Conservation (phyloP, 1,140 invertebrate species). For the Drosophila lacertosa region DNA sequence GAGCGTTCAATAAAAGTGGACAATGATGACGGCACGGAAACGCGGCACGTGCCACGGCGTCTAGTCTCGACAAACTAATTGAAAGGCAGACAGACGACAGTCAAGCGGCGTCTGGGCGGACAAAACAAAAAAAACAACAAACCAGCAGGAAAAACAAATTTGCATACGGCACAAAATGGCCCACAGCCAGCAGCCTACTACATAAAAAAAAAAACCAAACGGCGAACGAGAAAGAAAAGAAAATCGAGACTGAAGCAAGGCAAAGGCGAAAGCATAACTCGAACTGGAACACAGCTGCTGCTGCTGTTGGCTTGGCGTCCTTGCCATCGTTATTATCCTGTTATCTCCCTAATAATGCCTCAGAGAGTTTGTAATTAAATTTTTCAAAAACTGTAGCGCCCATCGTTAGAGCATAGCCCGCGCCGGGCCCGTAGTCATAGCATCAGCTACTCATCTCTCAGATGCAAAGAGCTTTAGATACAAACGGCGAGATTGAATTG, state of each 20-base stretch:
- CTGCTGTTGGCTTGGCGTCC: conserved; percentile 51
- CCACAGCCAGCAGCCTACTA: conserved; percentile 54
- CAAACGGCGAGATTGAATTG: conserved; percentile 15
- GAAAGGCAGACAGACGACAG: conserved; percentile 66
- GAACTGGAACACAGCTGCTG: conserved; percentile 70
- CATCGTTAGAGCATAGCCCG: conserved; percentile 25
- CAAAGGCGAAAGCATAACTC: conserved; percentile 29
- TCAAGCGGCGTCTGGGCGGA: conserved; percentile 31
- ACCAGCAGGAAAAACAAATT: conserved; percentile 60
- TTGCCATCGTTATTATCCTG: conserved; percentile 81
- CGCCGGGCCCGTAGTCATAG: conserved; percentile 4
- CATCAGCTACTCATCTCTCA: conserved; percentile 25
- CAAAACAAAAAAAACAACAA: conserved; percentile 24
- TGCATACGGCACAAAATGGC: conserved; percentile 57
- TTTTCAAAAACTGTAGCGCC: conserved; percentile 71
- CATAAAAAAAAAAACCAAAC: conserved; percentile 38
- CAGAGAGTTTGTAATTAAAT: conserved; percentile 82
- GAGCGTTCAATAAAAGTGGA: conserved; percentile 36
- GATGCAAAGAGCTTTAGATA: conserved; percentile 39
- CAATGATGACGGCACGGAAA: conserved; percentile 24
- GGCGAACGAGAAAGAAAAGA: neutral
- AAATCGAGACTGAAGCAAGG: conserved; percentile 8
- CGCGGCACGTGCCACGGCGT: conserved; percentile 59
- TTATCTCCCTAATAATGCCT: conserved; percentile 82
- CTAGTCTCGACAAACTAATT: conserved; percentile 74